Percentiles rank a stretch among this genome's conserved stretches.
These are phyloP conservation scores for Sceloporus tristichus DNA, from an alignment of 2,113 vertebrate species.

Conservation along the genomic window DNA sequence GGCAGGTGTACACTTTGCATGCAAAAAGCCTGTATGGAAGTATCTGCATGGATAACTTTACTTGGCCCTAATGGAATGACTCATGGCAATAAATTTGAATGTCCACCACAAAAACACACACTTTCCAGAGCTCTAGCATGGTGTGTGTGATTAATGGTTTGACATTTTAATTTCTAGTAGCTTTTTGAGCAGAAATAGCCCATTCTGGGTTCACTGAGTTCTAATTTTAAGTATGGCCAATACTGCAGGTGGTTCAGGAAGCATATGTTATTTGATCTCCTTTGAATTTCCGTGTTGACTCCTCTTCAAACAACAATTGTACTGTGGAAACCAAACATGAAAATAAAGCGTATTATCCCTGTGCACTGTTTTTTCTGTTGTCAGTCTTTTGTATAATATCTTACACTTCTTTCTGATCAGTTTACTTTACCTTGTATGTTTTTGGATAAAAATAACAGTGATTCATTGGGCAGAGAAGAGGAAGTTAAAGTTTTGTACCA, in stretches of 20 bases:
- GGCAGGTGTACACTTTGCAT: slow-evolving; percentile 12
- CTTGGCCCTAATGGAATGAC: slow-evolving; percentile 34
- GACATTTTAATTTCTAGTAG: slow-evolving; percentile 22
- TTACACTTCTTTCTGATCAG: neutral
- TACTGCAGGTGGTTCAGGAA: neutral
- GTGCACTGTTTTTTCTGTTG: neutral
- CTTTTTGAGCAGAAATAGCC: slow-evolving; percentile 13
- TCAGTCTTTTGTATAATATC: neutral
- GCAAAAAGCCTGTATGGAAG: neutral
- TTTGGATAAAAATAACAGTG: neutral
- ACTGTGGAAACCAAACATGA: slow-evolving; percentile 3
- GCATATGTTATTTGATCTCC: neutral
- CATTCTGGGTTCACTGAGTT: slow-evolving; percentile 12
- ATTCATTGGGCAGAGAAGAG: neutral
- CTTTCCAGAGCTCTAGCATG: neutral
- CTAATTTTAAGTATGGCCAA: neutral
- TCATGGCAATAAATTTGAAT: slow-evolving; percentile 36
- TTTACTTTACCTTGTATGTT: neutral
- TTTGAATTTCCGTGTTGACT: slow-evolving; percentile 12
- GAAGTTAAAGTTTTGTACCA: neutral
- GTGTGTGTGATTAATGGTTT: slow-evolving; percentile 16
- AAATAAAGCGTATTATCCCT: neutral
- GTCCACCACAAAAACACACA: neutral
- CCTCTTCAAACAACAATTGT: neutral
- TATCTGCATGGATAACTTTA: slow-evolving; percentile 22